These are phyloP conservation scores for Shinisaurus crocodilurus DNA, from an alignment of 2,113 vertebrate species.

Conservation along the genomic window DNA sequence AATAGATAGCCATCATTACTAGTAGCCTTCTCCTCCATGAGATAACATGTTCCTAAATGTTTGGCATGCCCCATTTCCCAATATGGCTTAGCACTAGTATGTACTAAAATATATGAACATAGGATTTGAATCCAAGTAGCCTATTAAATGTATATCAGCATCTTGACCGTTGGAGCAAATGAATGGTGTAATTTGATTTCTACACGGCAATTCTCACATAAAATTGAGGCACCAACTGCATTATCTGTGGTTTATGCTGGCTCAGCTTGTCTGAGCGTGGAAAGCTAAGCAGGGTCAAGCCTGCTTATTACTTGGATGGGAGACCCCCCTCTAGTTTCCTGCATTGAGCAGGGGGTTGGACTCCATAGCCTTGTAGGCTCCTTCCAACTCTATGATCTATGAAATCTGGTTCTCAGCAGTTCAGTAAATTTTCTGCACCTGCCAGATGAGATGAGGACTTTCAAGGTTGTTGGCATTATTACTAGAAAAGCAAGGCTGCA, in stretches of 20 bases:
- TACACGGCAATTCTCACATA: constrained; percentile 21
- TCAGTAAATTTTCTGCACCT: constrained; percentile 44
- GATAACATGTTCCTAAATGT: not conserved
- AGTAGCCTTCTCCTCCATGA: no score
- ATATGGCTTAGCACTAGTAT: not conserved
- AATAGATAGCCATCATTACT: no score
- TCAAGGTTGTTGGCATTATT: constrained; percentile 54
- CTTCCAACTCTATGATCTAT: no score
- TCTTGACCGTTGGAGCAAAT: not conserved
- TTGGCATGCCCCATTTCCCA: not conserved
- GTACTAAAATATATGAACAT: not conserved
- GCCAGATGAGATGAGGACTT: constrained; percentile 29
- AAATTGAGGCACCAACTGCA: constrained; percentile 1
- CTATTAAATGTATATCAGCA: not conserved
- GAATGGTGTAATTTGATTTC: constrained; percentile 45
- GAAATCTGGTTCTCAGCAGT: constrained; percentile 28
- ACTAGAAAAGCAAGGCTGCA: not conserved
- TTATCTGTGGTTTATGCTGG: no score
- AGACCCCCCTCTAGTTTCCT: no score
- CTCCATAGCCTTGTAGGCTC: no score
- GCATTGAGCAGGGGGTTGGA: no score
- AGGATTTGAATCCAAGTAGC: not conserved
- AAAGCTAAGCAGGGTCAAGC: no score
- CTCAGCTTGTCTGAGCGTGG: no score
- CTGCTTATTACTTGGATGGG: no score